A percentile compares a stretch with the other conserved stretches of the same genome.
These are phyloP conservation scores for Mixornis gularis DNA, from an alignment of 2,113 vertebrate genomes.

Conservation along the genomic window DNA sequence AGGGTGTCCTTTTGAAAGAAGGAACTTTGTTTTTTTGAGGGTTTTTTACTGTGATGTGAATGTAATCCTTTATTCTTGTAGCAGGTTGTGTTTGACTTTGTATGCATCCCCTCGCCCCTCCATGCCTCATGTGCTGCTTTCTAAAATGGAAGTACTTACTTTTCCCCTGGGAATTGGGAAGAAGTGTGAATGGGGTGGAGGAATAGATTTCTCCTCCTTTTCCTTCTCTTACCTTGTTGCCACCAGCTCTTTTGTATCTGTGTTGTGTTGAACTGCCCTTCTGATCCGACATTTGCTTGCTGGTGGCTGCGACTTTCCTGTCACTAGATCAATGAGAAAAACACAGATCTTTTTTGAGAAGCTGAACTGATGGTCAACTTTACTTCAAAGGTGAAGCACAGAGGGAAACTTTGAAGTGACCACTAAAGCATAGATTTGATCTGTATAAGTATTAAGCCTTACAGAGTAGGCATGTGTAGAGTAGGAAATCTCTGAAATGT, in stretches of 20 bases:
- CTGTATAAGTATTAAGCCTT: background rate
- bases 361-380: background rate
- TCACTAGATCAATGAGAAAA: background rate
- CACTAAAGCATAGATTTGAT: background rate
- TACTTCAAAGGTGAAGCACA: background rate
- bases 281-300: background rate
- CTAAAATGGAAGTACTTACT: background rate
- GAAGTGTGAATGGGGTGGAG: accelerated
- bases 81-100: background rate
- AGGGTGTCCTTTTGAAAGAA: background rate
- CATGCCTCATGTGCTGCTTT: accelerated
- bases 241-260: background rate
- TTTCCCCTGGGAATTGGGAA: background rate
- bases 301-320: background rate
- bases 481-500: background rate
- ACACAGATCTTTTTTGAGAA: background rate
- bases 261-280: background rate
- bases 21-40: background rate
- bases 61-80: background rate
- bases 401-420: background rate
- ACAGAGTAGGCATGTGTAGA: background rate
- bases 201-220: background rate
- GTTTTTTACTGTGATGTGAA: background rate
- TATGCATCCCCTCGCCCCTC: accelerated
- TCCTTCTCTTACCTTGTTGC: background rate